phyloP scores from a whole-genome alignment of 2,797 vertebrate species.

The Macroramphosus scolopax region DNA sequence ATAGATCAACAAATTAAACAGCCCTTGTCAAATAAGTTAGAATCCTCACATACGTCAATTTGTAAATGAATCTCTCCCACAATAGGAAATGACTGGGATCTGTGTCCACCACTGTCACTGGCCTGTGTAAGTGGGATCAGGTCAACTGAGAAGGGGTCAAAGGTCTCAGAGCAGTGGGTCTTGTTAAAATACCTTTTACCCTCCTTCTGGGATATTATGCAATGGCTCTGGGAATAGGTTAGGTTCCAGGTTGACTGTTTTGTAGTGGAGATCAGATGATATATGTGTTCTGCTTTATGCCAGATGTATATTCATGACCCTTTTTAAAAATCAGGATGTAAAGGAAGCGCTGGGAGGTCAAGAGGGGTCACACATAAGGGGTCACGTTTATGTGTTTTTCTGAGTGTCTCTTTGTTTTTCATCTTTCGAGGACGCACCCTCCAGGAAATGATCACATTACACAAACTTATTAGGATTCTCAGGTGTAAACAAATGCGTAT shows the following conservation, averaged over 20 bases:
- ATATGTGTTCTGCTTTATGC: slow-evolving; percentile 51
- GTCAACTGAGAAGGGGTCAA: slow-evolving; percentile 71
- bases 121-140: slow-evolving; percentile 78
- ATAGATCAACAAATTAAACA: slow-evolving; percentile 14
- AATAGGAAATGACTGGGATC: slow-evolving; percentile 37
- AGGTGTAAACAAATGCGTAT: neutral
- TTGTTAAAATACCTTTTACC: slow-evolving; percentile 83
- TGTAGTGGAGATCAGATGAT: slow-evolving; percentile 53
- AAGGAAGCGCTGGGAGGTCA: slow-evolving; percentile 62
- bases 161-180: slow-evolving; percentile 72
- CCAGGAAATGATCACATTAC: slow-evolving; percentile 18
- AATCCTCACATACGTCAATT: slow-evolving; percentile 39
- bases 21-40: slow-evolving; percentile 16
- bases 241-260: slow-evolving; percentile 56
- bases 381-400: slow-evolving; percentile 42
- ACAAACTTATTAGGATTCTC: slow-evolving; percentile 1
- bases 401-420: slow-evolving; percentile 28
- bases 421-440: slow-evolving; percentile 14
- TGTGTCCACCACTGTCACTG: slow-evolving; percentile 56
- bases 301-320: slow-evolving; percentile 69
- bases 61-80: slow-evolving; percentile 49
- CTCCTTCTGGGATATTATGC: slow-evolving; percentile 78
- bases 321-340: slow-evolving; percentile 58
- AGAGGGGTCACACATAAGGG: slow-evolving; percentile 45
- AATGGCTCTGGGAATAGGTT: slow-evolving; percentile 74